Conservation (phyloP, 1,140 invertebrate genomes). For the Tetramorium parvispinum region DNA sequence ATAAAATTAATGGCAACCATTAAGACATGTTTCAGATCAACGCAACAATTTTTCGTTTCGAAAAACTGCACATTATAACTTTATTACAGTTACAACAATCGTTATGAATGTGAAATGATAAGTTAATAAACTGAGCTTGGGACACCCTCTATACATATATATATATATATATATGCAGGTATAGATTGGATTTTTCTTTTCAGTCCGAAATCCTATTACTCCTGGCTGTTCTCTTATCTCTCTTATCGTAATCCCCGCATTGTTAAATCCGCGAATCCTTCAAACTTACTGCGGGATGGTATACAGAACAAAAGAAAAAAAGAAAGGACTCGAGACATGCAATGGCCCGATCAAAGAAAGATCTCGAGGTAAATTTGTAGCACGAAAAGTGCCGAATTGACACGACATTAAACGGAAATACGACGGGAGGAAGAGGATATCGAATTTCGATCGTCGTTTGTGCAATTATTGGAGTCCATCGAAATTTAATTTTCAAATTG, state of each 20-base stretch:
- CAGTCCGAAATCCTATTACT: conserved; percentile 39
- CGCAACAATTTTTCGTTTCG: neutral
- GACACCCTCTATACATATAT: neutral
- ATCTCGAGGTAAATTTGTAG: neutral
- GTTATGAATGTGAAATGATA: neutral
- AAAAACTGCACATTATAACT: neutral
- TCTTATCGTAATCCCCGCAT: conserved; percentile 54
- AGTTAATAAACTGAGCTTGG: neutral
- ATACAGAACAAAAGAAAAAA: neutral
- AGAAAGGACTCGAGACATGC: neutral
- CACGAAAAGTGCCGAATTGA: conserved; percentile 32
- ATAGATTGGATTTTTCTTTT: conserved; percentile 51
- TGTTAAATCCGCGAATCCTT: conserved; percentile 35
- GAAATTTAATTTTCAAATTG: conserved; percentile 49
- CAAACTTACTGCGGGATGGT: neutral
- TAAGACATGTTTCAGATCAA: too few species aligned
- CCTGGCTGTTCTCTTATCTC: conserved; percentile 33
- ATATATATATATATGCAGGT: neutral
- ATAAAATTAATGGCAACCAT: neutral
- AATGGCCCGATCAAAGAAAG: neutral
- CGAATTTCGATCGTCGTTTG: conserved; percentile 37
- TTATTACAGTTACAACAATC: neutral
- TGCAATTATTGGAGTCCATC: conserved; percentile 40
- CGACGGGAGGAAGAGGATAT: conserved; percentile 18
- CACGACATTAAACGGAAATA: conserved; percentile 24